Conservation (phyloP, 1,140 invertebrate genomes). For the Trachelipus rathkii region DNA sequence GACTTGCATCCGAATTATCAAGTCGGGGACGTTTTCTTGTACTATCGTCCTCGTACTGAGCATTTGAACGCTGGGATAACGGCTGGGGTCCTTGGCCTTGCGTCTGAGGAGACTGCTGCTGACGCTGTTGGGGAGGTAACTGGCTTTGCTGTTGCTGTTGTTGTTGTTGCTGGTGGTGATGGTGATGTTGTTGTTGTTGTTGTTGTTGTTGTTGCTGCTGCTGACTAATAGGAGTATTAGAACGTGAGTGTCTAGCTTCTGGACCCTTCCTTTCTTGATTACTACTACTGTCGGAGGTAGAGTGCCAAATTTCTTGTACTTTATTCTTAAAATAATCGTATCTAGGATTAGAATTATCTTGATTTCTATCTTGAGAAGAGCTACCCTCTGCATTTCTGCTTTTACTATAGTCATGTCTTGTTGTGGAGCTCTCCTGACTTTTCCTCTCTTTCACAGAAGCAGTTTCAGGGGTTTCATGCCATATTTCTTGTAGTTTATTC, state of each 20-base stretch:
- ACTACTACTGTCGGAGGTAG: no score
- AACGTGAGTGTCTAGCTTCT: neutral
- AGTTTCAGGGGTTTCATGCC: neutral
- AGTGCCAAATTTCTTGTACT: no score
- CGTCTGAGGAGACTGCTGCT: neutral
- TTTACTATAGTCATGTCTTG: no score
- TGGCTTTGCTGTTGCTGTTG: slow-evolving; percentile 47
- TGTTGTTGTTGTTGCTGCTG: slow-evolving; percentile 24
- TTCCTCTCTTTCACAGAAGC: neutral
- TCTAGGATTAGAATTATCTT: no score
- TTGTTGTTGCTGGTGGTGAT: slow-evolving; percentile 50
- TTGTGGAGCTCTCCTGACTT: neutral
- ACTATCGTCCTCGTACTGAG: slow-evolving; percentile 35
- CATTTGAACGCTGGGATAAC: slow-evolving; percentile 31
- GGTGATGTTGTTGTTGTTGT: slow-evolving; percentile 51
- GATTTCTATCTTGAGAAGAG: no score
- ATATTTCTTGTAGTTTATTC: slow-evolving; percentile 3
- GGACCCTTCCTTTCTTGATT: neutral
- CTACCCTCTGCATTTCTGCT: no score
- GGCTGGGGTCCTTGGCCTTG: slow-evolving; percentile 18
- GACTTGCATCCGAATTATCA: slow-evolving; percentile 45
- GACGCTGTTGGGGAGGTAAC: slow-evolving; percentile 26
- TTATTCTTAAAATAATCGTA: no score
- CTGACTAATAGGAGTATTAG: neutral
- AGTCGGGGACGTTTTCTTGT: slow-evolving; percentile 34